These are phyloP conservation scores for Bombus waltoni DNA, from an alignment of 1,140 invertebrate genomes.

Conservation along the genomic window DNA sequence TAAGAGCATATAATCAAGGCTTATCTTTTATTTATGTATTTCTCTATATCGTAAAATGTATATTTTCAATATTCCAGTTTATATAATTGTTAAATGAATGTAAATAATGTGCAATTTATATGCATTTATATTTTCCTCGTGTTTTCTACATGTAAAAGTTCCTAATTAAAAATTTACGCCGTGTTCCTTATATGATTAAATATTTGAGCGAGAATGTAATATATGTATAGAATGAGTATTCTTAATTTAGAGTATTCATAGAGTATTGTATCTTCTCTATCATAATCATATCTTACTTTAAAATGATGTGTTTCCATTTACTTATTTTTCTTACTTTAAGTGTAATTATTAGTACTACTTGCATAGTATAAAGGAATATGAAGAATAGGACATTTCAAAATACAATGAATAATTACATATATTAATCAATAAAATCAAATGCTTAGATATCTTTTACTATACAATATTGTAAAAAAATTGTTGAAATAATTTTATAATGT, in stretches of 20 bases:
- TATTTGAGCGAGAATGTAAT: constrained; percentile 19
- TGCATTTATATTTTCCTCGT: constrained; percentile 38
- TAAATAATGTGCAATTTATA: constrained; percentile 46
- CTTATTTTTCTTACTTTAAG: constrained; percentile 31
- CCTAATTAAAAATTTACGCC: constrained; percentile 55
- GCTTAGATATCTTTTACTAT: constrained; percentile 28
- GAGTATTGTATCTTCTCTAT: too few relatives aligned
- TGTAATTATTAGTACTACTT: constrained; percentile 25
- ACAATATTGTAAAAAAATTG: constrained; percentile 26
- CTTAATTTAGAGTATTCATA: too few relatives aligned
- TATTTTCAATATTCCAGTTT: constrained; percentile 31
- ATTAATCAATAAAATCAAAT: constrained; percentile 22
- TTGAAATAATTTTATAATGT: not conserved
- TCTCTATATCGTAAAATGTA: not conserved
- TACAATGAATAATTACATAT: not conserved
- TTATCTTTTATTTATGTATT: constrained; percentile 15
- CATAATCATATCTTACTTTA: constrained; percentile 21
- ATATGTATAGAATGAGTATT: constrained; percentile 16
- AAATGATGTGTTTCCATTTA: constrained; percentile 1
- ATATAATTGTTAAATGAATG: constrained; percentile 32
- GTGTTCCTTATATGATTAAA: constrained; percentile 44
- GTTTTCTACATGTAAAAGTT: constrained; percentile 50
- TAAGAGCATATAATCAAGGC: not conserved
- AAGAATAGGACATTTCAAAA: not conserved
- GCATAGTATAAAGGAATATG: constrained; percentile 28